Base-by-base conservation (phyloP, 2,113 vertebrate genomes). In the Zingel zingel region DNA sequence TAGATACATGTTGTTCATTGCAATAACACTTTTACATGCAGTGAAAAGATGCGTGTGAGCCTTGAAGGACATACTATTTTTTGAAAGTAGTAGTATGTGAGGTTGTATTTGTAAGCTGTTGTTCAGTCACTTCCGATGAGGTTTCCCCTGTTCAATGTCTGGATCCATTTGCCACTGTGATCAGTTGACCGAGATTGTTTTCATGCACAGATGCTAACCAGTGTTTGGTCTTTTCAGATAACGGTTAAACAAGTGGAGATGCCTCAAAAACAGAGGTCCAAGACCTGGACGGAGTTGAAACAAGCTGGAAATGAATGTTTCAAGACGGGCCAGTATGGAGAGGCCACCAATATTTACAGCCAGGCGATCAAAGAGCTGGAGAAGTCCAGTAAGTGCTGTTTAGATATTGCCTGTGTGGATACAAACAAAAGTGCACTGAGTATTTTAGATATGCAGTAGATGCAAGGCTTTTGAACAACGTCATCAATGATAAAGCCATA, bases 321-420 rank as follows among this genome's bases (percentile, higher is more conserved):
- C 90, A 97, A 95, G 89, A 94, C 90, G 48, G 97, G 97, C 53
- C 97, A 98, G 92, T 99, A 97, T 43, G 94, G 96, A 33, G 96
- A 97, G 58, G 97, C 97, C 59, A 90, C 94, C 2, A 39, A 14
- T n/a, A 73, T 96, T 2, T 99, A 99, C 94, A 94, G 91, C 78
- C 96, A 95, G 61, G 97, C 97, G 9, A 96, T 98, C 92, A 91
- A 56, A 67, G 61, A 92, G 78, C 88, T 98, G 85, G 95, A 96
- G 84, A 94, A 93, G 73, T 81, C 91, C 84, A 95, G 97, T 98
- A 89, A 86, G 79, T 81, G 15, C 23, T 3, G 21, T 21, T 23
- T 16, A 1, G 8, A 54, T 21, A 50, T 47, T 0, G 39, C 19
- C 47, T 63, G 61, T 43, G n/a, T n/a, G 45, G 27, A 53, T 25